Percentiles rank a stretch among this genome's conserved stretches.
Evolutionary conservation across 2,888 invertebrate species (phyloP).

Genomic region (Notodonta ziczac): DNA sequence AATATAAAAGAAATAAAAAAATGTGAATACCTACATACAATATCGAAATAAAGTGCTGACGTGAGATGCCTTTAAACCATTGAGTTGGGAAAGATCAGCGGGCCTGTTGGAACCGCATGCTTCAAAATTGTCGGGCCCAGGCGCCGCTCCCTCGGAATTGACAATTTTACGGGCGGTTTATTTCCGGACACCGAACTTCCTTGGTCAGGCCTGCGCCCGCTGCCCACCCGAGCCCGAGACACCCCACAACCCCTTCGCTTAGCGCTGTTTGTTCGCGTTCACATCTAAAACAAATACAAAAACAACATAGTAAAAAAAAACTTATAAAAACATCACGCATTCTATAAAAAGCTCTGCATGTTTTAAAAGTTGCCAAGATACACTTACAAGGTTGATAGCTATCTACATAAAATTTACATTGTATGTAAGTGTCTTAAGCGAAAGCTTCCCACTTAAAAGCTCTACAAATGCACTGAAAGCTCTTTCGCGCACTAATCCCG

Average conservation of each 20-base stretch:
- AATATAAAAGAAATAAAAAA: not conserved
- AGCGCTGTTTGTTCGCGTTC: conserved; percentile 51
- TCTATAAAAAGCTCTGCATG: conserved; percentile 25
- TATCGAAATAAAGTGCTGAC: conserved; percentile 43
- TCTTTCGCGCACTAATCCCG: conserved; percentile 85
- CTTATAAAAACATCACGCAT: conserved; percentile 21
- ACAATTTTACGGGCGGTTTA: conserved; percentile 89
- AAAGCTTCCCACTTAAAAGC: conserved; percentile 85
- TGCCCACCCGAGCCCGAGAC: conserved; percentile 47
- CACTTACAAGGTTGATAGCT: conserved; percentile 59
- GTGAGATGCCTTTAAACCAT: conserved; percentile 47
- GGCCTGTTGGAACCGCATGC: conserved; percentile 49
- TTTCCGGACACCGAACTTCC: conserved; percentile 84
- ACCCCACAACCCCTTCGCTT: conserved; percentile 62
- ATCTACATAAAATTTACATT: conserved; percentile 82
- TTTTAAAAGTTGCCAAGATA: conserved; percentile 35
- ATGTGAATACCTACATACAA: no score
- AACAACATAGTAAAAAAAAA: conserved; percentile 14
- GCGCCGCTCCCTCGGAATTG: conserved; percentile 84
- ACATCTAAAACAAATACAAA: conserved; percentile 42
- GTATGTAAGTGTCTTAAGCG: conserved; percentile 84
- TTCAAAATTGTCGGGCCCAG: conserved; percentile 73
- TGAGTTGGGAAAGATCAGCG: conserved; percentile 41
- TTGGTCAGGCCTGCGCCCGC: conserved; percentile 66
- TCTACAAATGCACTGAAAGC: conserved; percentile 85